These are phyloP conservation scores for Neopipo cinnamomea DNA, from an alignment of 2,113 vertebrate genomes.

Conservation along the genomic window DNA sequence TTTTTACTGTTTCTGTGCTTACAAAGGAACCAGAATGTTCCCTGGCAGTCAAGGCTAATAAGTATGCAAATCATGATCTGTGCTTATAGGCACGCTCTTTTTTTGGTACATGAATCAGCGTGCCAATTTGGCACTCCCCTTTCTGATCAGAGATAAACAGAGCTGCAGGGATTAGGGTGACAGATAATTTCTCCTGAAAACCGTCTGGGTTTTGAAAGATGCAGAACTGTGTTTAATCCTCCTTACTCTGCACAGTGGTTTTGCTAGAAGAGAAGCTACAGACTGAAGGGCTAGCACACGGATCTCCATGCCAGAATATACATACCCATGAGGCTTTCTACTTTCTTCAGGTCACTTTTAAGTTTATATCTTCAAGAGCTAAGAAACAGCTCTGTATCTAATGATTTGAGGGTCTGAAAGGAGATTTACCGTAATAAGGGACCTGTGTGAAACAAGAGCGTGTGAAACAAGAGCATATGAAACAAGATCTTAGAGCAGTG, in stretches of 20 bases:
- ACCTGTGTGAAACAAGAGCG: neutral
- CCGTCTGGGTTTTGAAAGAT: neutral
- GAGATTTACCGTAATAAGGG: neutral
- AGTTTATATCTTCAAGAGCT: neutral
- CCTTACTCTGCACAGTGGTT: neutral
- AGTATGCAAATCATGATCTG: slow-evolving; percentile 63
- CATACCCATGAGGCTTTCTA: neutral
- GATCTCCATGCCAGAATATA: neutral
- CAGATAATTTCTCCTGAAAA: slow-evolving; percentile 40
- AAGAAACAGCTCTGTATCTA: neutral
- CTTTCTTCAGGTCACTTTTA: neutral
- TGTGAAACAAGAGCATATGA: neutral
- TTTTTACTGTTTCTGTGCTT: slow-evolving; percentile 61
- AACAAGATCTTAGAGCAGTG: neutral
- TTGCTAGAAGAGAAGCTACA: neutral
- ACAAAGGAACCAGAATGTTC: slow-evolving; percentile 57
- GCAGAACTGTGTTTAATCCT: neutral
- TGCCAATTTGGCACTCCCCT: slow-evolving; percentile 56
- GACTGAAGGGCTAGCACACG: neutral
- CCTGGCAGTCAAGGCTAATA: slow-evolving; percentile 60
- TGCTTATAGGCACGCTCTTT: slow-evolving; percentile 60
- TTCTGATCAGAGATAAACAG: slow-evolving; percentile 58
- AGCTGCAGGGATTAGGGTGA: slow-evolving; percentile 45
- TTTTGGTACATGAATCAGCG: slow-evolving; percentile 40
- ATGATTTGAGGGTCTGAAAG: neutral